Conservation (phyloP, 1,140 invertebrate species). For the Aricia agestis region DNA sequence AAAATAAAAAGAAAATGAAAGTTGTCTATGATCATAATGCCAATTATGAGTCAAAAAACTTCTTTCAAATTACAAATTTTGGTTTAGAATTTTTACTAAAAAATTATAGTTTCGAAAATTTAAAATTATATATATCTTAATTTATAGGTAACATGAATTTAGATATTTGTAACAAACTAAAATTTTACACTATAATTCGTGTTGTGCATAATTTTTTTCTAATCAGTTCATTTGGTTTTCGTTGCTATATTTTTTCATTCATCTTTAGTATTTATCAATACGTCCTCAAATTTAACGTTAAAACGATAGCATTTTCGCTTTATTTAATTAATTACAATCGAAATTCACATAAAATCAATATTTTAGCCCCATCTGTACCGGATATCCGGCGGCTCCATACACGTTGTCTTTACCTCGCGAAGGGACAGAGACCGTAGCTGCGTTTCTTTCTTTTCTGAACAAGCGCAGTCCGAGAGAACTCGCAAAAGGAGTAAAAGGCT, state of each 20-base stretch:
- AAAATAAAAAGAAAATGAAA: neutral
- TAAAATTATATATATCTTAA: conserved; percentile 46
- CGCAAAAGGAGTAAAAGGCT: conserved; percentile 77
- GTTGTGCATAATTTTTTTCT: neutral
- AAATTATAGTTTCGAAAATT: conserved; percentile 61
- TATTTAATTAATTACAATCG: neutral
- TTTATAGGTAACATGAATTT: conserved; percentile 31
- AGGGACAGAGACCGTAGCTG: conserved; percentile 68
- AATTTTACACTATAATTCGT: neutral
- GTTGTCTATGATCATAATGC: conserved; percentile 62
- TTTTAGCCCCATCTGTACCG: conserved; percentile 42
- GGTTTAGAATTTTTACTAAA: conserved; percentile 47
- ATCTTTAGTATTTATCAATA: too few relatives aligned
- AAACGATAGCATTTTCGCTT: neutral
- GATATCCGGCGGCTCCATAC: conserved; percentile 71
- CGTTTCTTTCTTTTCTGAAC: conserved; percentile 76
- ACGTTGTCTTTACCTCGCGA: conserved; percentile 66
- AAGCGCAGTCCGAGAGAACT: conserved; percentile 74
- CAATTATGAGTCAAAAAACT: conserved; percentile 65
- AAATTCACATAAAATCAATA: conserved; percentile 39
- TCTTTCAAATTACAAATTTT: conserved; percentile 63
- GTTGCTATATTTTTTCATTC: too few relatives aligned
- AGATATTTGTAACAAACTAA: neutral
- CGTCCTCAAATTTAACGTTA: too few relatives aligned
- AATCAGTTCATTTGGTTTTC: neutral